These are phyloP conservation scores for Mimachlamys varia DNA, from an alignment of 2,888 invertebrate species.

Conservation along the genomic window DNA sequence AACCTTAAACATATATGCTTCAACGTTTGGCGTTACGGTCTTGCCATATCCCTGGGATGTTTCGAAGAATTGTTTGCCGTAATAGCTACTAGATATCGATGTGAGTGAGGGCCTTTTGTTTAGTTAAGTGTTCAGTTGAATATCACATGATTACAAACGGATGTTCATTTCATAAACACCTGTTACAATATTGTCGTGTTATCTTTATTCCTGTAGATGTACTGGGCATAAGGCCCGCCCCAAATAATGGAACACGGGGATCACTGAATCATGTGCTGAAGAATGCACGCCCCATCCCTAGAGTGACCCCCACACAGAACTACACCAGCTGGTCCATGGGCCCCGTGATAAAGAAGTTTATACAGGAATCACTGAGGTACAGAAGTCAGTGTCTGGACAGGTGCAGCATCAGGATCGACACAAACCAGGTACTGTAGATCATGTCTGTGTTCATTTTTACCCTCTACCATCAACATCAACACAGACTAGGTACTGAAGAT, in stretches of 20 bases:
- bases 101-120: too few relatives aligned
- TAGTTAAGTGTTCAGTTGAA: too few relatives aligned
- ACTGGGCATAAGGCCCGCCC: conserved; percentile 73
- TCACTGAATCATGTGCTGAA: conserved; percentile 61
- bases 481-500: not conserved
- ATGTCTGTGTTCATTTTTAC: too few relatives aligned
- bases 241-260: conserved; percentile 82
- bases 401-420: not conserved
- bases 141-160: too few relatives aligned
- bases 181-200: too few relatives aligned
- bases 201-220: not conserved
- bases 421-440: not conserved
- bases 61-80: too few relatives aligned
- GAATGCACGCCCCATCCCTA: conserved; percentile 41
- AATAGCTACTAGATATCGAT: too few relatives aligned
- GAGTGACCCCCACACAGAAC: not conserved
- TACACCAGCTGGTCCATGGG: not conserved
- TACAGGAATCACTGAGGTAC: not conserved
- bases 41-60: too few relatives aligned
- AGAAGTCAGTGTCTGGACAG: conserved; percentile 8
- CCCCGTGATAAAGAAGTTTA: not conserved
- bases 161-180: too few relatives aligned
- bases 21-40: too few relatives aligned
- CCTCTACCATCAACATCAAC: not conserved
- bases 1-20: too few relatives aligned